Base-by-base conservation (phyloP, 2,797 vertebrate genomes). In the Nothura maculosa region DNA sequence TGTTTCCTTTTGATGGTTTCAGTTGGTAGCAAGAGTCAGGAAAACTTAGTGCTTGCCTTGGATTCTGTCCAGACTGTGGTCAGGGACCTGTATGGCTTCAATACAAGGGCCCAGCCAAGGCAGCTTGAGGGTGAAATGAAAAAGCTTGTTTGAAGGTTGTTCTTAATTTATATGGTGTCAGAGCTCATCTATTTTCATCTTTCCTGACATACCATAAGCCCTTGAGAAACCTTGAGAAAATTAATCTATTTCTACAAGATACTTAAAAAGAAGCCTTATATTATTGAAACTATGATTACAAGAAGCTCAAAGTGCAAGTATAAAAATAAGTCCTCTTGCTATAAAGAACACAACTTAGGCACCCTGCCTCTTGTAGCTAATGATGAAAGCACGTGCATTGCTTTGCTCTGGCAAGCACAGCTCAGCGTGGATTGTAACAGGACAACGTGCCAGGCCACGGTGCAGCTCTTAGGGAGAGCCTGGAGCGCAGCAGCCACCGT, bases 301-400 rank as follows among this genome's bases (percentile, higher is more conserved):
- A 55, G 74, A 96, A 92, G 76, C 74, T 79, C 32, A 63, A 66
- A 63, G 15, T 32, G 3, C 48, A 90, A 92, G 34, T 94, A 94
- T 78, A 96, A 96, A 96, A 97, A 82, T 85, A 95, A 95, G 73
- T 92, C 73, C 34, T 92, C 76, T 93, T 90, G 54, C 91, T 81
- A 8, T 69, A 88, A 85, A 80, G 83, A 93, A 67, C 45, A 80
- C 73, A 24, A 30, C 57, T 62, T 48, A 54, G 90, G 80, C 89
- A 96, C 58, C 74, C 87, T 91, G 50, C 67, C 73, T 85, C n/a
- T 69, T 91, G 55, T 50, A 67, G 88, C 54, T 87, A 57, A 89
- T 60, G 62, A 89, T 89, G 50, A 75, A 95, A 89, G 38, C 52
- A 89, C 2, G 4, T 77, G 63, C 38, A 32, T 58, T 78, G 12